A percentile compares a stretch with the other conserved stretches of the same genome.
Evolutionary conservation across 2,888 invertebrate species (phyloP).

Genomic region (Pogonocherus hispidulus): DNA sequence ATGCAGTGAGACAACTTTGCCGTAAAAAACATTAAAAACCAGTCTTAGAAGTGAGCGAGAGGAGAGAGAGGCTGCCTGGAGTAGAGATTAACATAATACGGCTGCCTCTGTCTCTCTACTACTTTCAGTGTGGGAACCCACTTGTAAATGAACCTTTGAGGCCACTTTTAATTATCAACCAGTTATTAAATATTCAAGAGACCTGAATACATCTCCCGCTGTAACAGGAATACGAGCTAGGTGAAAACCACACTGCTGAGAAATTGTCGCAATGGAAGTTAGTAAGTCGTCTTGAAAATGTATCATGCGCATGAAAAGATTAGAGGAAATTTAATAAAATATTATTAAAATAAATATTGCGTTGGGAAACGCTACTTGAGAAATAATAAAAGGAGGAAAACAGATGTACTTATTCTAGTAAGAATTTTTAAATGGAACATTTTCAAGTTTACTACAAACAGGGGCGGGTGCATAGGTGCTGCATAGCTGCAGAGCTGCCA

Average conservation of each 20-base stretch:
- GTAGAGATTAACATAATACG: slow-evolving; percentile 60
- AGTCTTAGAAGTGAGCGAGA: slow-evolving; percentile 51
- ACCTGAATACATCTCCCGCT: slow-evolving; percentile 41
- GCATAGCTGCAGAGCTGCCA: too few relatives aligned
- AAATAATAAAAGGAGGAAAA: too few relatives aligned
- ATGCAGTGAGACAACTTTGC: slow-evolving; percentile 45
- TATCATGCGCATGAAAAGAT: too few relatives aligned
- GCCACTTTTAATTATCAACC: slow-evolving; percentile 65
- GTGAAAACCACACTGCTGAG: slow-evolving; percentile 13
- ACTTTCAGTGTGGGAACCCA: slow-evolving; percentile 62
- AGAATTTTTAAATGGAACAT: too few relatives aligned
- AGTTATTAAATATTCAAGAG: slow-evolving; percentile 61
- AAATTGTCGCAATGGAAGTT: slow-evolving; percentile 14
- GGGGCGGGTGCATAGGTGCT: too few relatives aligned
- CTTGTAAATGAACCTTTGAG: slow-evolving; percentile 66
- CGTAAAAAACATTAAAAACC: slow-evolving; percentile 55
- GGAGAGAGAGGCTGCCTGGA: slow-evolving; percentile 41
- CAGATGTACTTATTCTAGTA: too few relatives aligned
- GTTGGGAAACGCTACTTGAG: too few relatives aligned
- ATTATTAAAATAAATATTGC: too few relatives aligned
- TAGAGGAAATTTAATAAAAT: too few relatives aligned
- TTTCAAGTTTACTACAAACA: too few relatives aligned
- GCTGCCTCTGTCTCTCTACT: slow-evolving; percentile 46
- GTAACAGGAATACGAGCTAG: slow-evolving; percentile 6
- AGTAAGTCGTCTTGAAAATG: too few relatives aligned